Evolutionary conservation across 2,888 invertebrate species (phyloP), one percentile per base, ranked within the genome.

Genomic region (Polylopha cassiicola): DNA sequence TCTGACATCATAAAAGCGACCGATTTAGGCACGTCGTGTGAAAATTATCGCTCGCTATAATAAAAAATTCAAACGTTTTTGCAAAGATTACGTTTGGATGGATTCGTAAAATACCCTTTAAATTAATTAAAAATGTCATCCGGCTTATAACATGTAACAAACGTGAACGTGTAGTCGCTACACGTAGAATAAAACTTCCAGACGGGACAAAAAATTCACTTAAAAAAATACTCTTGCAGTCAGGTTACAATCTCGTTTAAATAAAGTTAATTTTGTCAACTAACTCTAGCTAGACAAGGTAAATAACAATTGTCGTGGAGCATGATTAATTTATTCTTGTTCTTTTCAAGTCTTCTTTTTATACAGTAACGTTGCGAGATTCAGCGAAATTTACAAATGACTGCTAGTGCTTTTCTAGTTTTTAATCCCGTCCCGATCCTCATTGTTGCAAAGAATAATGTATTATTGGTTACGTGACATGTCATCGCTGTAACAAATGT

Each of bases 1-100:
- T 73, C 79, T 75, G 73, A 73, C 78, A 82, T 84, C 84, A 85
- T 84, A 84, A 84, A 82, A 81, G 76, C 81, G 81, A 81, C 82
- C 75, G 76, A 80, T 80, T 74, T 71, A 65, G 66, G 76, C 71
- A 77, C 73, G 78, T 75, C 73, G 79, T 73, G 69, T 61, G 68
- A 62, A 77, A 71, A 75, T 70, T 74, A 75, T 78, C 56, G 72
- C 75, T 71, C 56, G 63, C 73, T 75, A 81, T 82, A 81, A 80
- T 78, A 79, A 73, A 75, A 37, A 29, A 73, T 76, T 67, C 65
- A 61, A 65, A 65, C 59, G 61, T 63, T 65, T 62, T 65, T 63
- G 61, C 28, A 37, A 31, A 24, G n/a, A n/a, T n/a, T n/a, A n/a
- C n/a, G n/a, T n/a, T n/a, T n/a, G n/a, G n/a, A n/a, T n/a, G n/a